These are phyloP conservation scores for Salticus scenicus DNA, from an alignment of 2,888 invertebrate species.

Conservation along the genomic window DNA sequence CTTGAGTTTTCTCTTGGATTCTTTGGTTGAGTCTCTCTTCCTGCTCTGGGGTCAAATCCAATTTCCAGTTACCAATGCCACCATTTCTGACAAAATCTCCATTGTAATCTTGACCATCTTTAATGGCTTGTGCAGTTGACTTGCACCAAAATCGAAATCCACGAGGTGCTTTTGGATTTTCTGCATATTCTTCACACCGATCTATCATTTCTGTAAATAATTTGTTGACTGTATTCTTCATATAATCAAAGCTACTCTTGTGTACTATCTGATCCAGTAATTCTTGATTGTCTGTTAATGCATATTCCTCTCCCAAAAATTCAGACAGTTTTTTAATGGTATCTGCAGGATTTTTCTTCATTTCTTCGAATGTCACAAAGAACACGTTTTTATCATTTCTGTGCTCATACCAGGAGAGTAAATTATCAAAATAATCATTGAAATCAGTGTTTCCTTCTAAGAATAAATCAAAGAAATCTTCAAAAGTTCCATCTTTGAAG, in stretches of 20 bases:
- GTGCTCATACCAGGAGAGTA: slow-evolving; percentile 69
- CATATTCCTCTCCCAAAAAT: slow-evolving; percentile 70
- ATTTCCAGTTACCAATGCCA: slow-evolving; percentile 76
- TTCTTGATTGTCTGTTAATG: slow-evolving; percentile 37
- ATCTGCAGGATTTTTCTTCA: slow-evolving; percentile 73
- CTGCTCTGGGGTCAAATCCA: slow-evolving; percentile 44
- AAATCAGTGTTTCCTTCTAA: slow-evolving; percentile 74
- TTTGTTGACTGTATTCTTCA: slow-evolving; percentile 59
- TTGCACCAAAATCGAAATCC: slow-evolving; percentile 43
- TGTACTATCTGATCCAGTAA: slow-evolving; percentile 53
- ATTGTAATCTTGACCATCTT: slow-evolving; percentile 49
- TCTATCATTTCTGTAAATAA: slow-evolving; percentile 56
- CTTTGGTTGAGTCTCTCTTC: slow-evolving; percentile 52
- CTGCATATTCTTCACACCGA: slow-evolving; percentile 32
- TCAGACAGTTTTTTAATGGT: slow-evolving; percentile 70
- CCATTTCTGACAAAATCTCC: slow-evolving; percentile 73
- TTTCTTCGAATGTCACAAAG: slow-evolving; percentile 76
- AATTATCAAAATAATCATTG: slow-evolving; percentile 71
- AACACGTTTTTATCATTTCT: slow-evolving; percentile 74
- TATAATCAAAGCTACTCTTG: slow-evolving; percentile 67
- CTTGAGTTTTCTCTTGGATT: slow-evolving; percentile 54
- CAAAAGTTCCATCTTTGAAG: slow-evolving; percentile 71
- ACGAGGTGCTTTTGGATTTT: slow-evolving; percentile 35
- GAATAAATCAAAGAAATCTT: slow-evolving; percentile 76
- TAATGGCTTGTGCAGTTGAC: slow-evolving; percentile 34